Conservation (phyloP, 2,113 vertebrate species). For the Cinclus mexicanus region DNA sequence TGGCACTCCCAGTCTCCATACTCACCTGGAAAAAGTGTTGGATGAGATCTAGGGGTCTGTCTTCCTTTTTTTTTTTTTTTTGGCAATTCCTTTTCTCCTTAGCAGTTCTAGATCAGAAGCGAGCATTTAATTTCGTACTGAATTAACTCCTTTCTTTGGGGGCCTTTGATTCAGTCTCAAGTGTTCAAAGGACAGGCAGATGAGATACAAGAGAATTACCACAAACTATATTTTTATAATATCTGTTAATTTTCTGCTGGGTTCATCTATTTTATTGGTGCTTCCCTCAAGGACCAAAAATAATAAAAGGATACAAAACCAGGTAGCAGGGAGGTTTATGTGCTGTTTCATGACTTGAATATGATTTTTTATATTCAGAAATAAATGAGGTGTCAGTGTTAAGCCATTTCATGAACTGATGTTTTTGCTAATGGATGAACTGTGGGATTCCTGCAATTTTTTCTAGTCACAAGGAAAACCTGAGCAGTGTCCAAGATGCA, state of each 20-base stretch:
- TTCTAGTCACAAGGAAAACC: not conserved
- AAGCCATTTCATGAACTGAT: rapidly evolving
- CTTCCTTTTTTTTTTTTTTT: not conserved
- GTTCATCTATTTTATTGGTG: not conserved
- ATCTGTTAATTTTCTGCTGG: slow-evolving; percentile 9
- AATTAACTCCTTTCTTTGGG: slow-evolving; percentile 8
- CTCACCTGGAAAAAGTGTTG: not conserved
- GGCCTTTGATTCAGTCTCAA: not conserved
- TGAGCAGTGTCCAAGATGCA: not conserved
- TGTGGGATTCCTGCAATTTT: not conserved
- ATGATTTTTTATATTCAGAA: not conserved
- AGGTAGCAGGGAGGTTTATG: not conserved
- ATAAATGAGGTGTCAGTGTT: not conserved
- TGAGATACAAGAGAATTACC: not conserved
- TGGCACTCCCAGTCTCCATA: not conserved
- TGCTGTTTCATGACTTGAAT: not conserved
- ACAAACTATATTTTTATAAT: not conserved
- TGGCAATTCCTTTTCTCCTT: not conserved
- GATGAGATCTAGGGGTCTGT: not conserved
- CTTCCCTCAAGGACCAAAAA: not conserved
- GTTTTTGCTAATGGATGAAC: not conserved
- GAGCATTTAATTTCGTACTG: slow-evolving; percentile 22
- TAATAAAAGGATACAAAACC: not conserved
- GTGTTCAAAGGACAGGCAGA: not conserved
- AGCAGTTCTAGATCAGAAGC: slow-evolving; percentile 9